These are phyloP conservation scores for Halcyon malimbica DNA, from an alignment of 2,113 vertebrate species.

Conservation along the genomic window DNA sequence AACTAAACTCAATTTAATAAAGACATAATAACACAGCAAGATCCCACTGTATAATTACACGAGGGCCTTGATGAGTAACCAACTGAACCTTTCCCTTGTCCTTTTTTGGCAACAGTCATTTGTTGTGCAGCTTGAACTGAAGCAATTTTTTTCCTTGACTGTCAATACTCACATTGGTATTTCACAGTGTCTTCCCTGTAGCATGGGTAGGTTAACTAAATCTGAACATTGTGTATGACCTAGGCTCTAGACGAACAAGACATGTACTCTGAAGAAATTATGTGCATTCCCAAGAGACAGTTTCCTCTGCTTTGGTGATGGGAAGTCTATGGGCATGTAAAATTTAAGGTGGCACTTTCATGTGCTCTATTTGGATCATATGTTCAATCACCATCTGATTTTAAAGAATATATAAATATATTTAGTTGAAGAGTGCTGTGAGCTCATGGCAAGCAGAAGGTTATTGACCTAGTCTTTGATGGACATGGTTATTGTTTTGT, in stretches of 20 bases:
- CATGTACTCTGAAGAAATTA: background rate
- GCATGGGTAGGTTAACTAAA: background rate
- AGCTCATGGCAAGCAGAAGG: background rate
- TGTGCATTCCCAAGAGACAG: background rate
- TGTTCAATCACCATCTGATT: background rate
- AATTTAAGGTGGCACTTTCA: background rate
- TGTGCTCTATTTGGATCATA: background rate
- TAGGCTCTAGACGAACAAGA: background rate
- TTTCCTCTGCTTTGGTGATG: background rate
- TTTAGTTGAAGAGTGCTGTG: background rate
- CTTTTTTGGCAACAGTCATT: background rate
- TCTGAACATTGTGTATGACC: accelerated
- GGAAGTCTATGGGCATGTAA: background rate
- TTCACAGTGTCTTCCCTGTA: background rate
- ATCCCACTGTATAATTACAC: background rate
- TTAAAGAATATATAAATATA: background rate
- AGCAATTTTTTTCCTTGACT: background rate
- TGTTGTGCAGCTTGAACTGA: background rate
- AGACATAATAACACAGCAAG: background rate
- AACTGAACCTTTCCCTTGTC: background rate
- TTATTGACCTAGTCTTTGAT: background rate
- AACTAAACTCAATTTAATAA: background rate
- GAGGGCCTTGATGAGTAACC: background rate
- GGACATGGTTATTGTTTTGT: background rate
- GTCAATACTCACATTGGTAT: background rate